These are phyloP conservation scores for Ceratoteleas bidentatus DNA, from an alignment of 1,140 invertebrate genomes.

Conservation along the genomic window DNA sequence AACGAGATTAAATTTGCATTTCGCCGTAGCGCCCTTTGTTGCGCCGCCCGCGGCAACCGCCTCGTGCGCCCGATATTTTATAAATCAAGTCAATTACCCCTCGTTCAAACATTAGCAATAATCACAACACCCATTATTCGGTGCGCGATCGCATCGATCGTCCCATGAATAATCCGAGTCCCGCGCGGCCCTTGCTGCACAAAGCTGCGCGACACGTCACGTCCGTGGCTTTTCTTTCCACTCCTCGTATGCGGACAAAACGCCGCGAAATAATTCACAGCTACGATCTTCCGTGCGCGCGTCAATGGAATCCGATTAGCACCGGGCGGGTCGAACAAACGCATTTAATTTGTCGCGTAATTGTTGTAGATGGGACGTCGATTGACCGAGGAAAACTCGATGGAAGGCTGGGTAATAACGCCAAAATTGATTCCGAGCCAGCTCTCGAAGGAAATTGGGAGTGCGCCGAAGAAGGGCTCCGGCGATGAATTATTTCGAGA, in stretches of 20 bases:
- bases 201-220: constrained; percentile 12
- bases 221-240: constrained; percentile 24
- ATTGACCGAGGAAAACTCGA: constrained; percentile 55
- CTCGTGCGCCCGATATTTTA: constrained; percentile 29
- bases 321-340: constrained; percentile 38
- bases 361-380: constrained; percentile 55
- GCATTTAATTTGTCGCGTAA: constrained; percentile 63
- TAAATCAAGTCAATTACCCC: constrained; percentile 58
- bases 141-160: constrained; percentile 8
- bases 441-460: constrained; percentile 39
- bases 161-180: constrained; percentile 25
- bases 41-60: constrained; percentile 32
- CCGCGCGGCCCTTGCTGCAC: constrained; percentile 2
- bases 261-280: constrained; percentile 2
- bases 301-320: constrained; percentile 42
- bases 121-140: constrained; percentile 33
- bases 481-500: constrained; percentile 72
- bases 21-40: constrained; percentile 47
- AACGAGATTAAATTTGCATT: constrained; percentile 50
- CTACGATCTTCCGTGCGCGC: not conserved
- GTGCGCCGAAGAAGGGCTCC: constrained; percentile 40
- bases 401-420: constrained; percentile 60
- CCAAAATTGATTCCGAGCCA: constrained; percentile 56
- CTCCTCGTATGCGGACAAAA: constrained; percentile 12
- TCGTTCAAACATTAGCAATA: constrained; percentile 64